Base-by-base conservation (phyloP, 2,113 vertebrate genomes). In the Nothoprocta pentlandii region DNA sequence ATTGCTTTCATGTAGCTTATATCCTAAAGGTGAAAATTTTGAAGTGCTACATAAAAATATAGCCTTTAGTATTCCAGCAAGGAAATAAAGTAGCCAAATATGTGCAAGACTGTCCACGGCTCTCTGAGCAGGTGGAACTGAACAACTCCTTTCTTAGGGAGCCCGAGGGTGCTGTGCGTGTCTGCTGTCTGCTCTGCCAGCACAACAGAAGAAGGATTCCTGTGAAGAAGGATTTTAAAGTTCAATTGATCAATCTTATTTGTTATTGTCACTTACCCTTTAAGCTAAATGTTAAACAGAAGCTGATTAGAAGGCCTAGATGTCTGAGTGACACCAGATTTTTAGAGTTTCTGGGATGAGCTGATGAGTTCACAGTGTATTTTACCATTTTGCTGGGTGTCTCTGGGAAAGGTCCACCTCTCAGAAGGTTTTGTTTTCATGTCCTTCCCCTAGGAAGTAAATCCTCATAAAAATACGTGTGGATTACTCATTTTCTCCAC, bases 281-380 rank as follows among this genome's bases (percentile, higher is more conserved):
- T 87, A 91, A 70, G 47, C 30, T 58, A 71, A 94, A 53, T 68
- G 4, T 87, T 87, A 69, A 85, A 69, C 56, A 73, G 62, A 41
- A 82, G 26, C 64, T 67, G 23, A 77, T 74, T 54, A 77, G 47
- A 70, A 69, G 6, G 14, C 42, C 10, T 44, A 30, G 79, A 74
- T 1, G 4, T 30, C 11, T 90, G 56, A 89, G 32, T 89, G 73
- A 41, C 62, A 83, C 56, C 53, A 78, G 28, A n/a, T 62, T 36
- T 68, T 80, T 66, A 73, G 14, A 71, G 19, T 91, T 91, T 17
- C 10, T 85, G 39, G 16, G 10, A 23, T 71, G 80, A 88, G 6
- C 12, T 78, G 79, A 63, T 78, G 61, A 93, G 67, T 13, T 80
- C 93, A 47, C 63, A 93, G 69, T 73, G 41, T 94, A 84, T 88